Conservation (phyloP, 1,140 invertebrate genomes). For the Drosophila pruinosa region DNA sequence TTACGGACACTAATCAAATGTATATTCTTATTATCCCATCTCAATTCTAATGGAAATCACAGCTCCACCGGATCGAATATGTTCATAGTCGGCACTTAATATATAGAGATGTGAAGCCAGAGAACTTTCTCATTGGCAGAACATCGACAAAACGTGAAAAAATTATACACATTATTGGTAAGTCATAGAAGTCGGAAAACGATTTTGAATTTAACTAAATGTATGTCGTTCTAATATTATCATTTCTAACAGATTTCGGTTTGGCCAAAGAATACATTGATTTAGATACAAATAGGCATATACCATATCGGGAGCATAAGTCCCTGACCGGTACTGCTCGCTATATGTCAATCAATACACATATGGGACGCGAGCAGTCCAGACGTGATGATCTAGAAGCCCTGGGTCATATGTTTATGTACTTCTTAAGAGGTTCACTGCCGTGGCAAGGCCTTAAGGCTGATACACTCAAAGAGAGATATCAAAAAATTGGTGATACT, state of each 20-base stretch:
- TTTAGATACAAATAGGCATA: slow-evolving; percentile 99
- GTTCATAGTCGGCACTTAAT: slow-evolving; percentile 99
- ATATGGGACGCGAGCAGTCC: slow-evolving; percentile 99
- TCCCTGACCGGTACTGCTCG: slow-evolving; percentile 98
- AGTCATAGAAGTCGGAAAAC: slow-evolving; percentile 42
- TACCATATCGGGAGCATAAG: slow-evolving; percentile 99
- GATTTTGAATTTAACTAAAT: neutral
- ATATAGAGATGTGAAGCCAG: slow-evolving; percentile 99
- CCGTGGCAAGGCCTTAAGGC: slow-evolving; percentile 99
- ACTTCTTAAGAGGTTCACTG: slow-evolving; percentile 98
- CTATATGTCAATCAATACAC: slow-evolving; percentile 99
- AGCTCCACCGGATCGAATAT: slow-evolving; percentile 99
- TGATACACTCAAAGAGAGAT: slow-evolving; percentile 99
- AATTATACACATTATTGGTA: slow-evolving; percentile 99
- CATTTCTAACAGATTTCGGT: slow-evolving; percentile 93
- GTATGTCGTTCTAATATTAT: neutral
- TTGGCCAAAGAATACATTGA: slow-evolving; percentile 99
- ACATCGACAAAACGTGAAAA: slow-evolving; percentile 99
- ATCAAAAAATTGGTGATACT: slow-evolving; percentile 99
- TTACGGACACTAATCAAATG: slow-evolving; percentile 33
- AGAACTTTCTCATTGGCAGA: slow-evolving; percentile 99
- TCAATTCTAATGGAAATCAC: slow-evolving; percentile 39
- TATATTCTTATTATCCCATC: neutral
- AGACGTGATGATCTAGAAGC: slow-evolving; percentile 99
- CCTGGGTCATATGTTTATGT: slow-evolving; percentile 99